phyloP scores from a whole-genome alignment of 1,140 invertebrate genomes.

The Drosophila malerkotliana region DNA sequence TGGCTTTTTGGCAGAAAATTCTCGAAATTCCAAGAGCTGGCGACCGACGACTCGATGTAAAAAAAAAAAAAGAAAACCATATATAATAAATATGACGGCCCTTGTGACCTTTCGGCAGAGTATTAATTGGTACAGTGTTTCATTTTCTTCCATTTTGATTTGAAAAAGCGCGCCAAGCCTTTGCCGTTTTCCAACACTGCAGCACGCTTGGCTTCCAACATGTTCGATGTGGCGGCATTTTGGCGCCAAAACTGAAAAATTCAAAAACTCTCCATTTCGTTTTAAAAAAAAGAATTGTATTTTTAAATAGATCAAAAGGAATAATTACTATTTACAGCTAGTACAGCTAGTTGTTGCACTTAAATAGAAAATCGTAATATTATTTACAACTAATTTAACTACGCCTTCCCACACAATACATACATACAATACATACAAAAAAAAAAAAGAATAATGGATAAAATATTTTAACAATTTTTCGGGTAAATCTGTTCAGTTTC shows the following conservation, averaged over 20 bases:
- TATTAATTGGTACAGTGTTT: not conserved
- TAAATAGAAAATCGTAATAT: slow-evolving; percentile 9
- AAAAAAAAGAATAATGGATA: slow-evolving; percentile 7
- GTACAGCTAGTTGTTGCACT: slow-evolving; percentile 1
- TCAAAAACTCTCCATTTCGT: not conserved
- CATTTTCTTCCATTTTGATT: not conserved
- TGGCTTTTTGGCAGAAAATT: not conserved
- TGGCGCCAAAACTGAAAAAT: not conserved
- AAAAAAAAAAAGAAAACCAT: not conserved
- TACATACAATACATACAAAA: slow-evolving; percentile 32
- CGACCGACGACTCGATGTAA: not conserved
- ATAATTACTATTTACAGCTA: slow-evolving; percentile 51
- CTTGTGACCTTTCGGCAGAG: slow-evolving; percentile 4
- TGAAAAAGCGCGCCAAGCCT: not conserved
- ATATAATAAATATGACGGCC: not conserved
- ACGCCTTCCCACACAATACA: slow-evolving; percentile 6
- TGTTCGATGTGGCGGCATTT: not conserved
- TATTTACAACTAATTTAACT: slow-evolving; percentile 56
- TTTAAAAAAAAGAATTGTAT: slow-evolving; percentile 15
- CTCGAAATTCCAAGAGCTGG: not conserved
- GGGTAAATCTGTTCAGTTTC: not conserved
- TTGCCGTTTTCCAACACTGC: too few relatives aligned
- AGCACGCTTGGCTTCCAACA: not conserved
- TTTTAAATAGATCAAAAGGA: slow-evolving; percentile 41
- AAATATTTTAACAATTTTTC: slow-evolving; percentile 10